Percentiles rank a stretch among this genome's conserved stretches.
These are phyloP conservation scores for Percopsis transmontana DNA, from an alignment of 2,113 vertebrate genomes.

Conservation along the genomic window DNA sequence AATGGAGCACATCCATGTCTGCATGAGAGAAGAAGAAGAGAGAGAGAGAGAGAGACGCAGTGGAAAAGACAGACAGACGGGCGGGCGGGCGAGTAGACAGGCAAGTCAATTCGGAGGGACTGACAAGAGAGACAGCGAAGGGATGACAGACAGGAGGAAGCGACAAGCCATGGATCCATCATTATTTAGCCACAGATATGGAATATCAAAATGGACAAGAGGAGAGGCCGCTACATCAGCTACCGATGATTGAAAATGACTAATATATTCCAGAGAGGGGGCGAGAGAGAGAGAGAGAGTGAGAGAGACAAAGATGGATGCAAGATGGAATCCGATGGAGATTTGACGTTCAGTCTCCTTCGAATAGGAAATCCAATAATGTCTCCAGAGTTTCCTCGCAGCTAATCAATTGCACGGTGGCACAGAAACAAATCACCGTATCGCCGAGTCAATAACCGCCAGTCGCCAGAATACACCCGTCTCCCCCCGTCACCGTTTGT, in stretches of 20 bases:
- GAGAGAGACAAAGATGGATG: constrained; percentile 59
- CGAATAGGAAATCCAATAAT: constrained; percentile 70
- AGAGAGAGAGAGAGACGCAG: not conserved
- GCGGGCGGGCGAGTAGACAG: not conserved
- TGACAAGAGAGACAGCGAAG: constrained; percentile 8
- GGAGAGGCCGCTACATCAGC: constrained; percentile 48
- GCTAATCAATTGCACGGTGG: constrained; percentile 69
- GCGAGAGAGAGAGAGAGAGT: constrained; percentile 32
- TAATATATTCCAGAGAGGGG: constrained; percentile 66
- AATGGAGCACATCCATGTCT: constrained; percentile 33
- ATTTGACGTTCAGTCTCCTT: constrained; percentile 72
- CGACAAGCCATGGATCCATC: constrained; percentile 51
- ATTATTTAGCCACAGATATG: constrained; percentile 63
- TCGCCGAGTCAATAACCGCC: constrained; percentile 65
- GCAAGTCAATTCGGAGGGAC: not conserved
- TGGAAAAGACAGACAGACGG: not conserved
- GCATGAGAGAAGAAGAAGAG: constrained; percentile 24
- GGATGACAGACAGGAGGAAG: constrained; percentile 44
- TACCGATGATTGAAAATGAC: constrained; percentile 67
- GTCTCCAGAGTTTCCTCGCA: constrained; percentile 68
- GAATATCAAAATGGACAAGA: constrained; percentile 58
- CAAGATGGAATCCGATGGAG: constrained; percentile 63
- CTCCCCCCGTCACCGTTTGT: constrained; percentile 57
- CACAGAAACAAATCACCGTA: constrained; percentile 71
- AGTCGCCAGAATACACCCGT: constrained; percentile 59